phyloP scores from a whole-genome alignment of 2,113 vertebrate genomes.

The Tragelaphus strepsiceros region DNA sequence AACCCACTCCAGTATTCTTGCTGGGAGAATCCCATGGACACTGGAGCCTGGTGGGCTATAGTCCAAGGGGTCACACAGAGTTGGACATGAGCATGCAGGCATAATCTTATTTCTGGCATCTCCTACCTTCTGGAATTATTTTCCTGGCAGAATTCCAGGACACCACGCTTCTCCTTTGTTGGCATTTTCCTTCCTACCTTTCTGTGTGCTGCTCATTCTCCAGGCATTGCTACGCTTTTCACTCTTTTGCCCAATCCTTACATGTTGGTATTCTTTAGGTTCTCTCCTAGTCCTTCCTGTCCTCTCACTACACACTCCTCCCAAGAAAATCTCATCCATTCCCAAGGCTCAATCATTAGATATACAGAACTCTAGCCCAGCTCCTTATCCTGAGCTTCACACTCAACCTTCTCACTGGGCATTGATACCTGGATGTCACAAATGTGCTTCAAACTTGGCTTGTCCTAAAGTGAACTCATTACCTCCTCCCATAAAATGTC shows the following conservation, averaged over 20 bases:
- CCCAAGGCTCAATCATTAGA: background rate
- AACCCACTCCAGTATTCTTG: background rate
- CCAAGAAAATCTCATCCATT: background rate
- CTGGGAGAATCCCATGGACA: background rate
- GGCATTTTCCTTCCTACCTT: background rate
- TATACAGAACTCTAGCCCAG: fast-evolving
- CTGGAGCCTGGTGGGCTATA: background rate
- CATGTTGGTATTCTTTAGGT: background rate
- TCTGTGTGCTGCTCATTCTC: background rate
- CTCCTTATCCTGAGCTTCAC: background rate
- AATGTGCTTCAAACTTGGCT: background rate
- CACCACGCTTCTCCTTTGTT: background rate
- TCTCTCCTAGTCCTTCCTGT: background rate
- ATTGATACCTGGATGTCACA: background rate
- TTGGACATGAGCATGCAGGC: background rate
- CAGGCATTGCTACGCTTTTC: background rate
- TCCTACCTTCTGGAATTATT: background rate
- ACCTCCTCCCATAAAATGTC: background rate
- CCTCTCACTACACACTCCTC: background rate
- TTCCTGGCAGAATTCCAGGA: background rate
- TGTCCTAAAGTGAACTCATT: background rate
- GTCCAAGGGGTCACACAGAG: background rate
- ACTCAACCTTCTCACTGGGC: background rate
- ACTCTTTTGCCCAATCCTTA: background rate
- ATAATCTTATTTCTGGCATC: background rate